Conservation (phyloP, 2,113 vertebrate genomes). For the Saiga tatarica region DNA sequence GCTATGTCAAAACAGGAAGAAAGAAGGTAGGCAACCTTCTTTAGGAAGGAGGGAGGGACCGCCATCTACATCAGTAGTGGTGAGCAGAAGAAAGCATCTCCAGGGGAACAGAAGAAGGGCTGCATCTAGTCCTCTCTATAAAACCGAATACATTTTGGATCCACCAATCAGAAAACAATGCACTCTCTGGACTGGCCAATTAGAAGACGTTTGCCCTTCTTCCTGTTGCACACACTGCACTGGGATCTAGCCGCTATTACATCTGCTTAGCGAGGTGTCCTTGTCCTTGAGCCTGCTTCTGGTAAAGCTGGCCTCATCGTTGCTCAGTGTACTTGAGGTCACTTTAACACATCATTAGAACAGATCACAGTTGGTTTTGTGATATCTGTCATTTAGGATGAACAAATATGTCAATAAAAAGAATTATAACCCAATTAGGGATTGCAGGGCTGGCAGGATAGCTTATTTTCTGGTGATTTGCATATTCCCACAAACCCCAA, state of each 20-base stretch:
- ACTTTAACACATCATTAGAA: constrained; percentile 23
- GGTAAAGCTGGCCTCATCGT: background rate
- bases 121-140: background rate
- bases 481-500: background rate
- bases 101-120: background rate
- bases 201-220: background rate
- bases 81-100: background rate
- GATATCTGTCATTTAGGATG: constrained; percentile 23
- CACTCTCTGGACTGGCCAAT: background rate
- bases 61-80: background rate
- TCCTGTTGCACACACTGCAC: background rate
- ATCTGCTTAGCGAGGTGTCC: background rate
- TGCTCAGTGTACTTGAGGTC: background rate
- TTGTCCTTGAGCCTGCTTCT: background rate
- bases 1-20: background rate
- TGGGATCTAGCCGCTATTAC: rapidly evolving
- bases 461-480: constrained; percentile 1
- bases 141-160: background rate
- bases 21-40: background rate
- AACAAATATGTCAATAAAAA: constrained; percentile 28
- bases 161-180: background rate
- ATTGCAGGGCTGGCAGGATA: background rate
- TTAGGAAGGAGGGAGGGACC: background rate
- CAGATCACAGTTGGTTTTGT: background rate
- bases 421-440: background rate